These are phyloP conservation scores for Muscina levida DNA, from an alignment of 2,888 invertebrate genomes.

Conservation along the genomic window DNA sequence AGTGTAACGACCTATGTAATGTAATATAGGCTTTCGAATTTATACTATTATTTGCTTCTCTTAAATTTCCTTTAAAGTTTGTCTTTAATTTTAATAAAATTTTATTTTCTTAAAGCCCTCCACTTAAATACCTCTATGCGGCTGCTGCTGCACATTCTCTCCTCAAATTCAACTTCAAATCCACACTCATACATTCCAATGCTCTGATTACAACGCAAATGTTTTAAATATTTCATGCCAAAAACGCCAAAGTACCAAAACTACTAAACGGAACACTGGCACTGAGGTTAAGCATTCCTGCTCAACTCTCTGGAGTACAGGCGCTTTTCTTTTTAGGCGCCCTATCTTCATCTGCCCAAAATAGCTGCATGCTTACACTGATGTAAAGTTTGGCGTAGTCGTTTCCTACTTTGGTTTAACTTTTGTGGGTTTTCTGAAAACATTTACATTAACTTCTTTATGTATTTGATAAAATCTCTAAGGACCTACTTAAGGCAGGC, in stretches of 20 bases:
- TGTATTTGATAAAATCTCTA: conserved; percentile 21
- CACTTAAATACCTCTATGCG: too few species aligned
- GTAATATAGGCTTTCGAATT: too few species aligned
- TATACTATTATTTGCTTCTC: too few species aligned
- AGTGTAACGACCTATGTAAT: too few species aligned
- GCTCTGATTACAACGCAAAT: too few species aligned
- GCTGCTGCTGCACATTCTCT: not conserved
- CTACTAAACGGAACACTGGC: not conserved
- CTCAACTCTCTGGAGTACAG: not conserved
- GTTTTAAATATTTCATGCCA: conserved; percentile 21
- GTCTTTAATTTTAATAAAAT: too few species aligned
- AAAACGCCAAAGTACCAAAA: not conserved
- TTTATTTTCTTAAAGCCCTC: too few species aligned
- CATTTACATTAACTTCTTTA: conserved; percentile 7
- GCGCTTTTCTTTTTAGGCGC: not conserved
- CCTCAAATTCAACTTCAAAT: not conserved
- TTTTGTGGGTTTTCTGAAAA: conserved; percentile 21
- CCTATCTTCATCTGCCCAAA: not conserved
- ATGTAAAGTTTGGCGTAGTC: conserved; percentile 15
- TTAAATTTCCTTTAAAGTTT: too few species aligned
- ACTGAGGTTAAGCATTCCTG: not conserved
- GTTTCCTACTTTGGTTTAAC: conserved; percentile 15
- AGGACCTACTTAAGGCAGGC: conserved; percentile 42
- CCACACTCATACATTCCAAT: too few species aligned
- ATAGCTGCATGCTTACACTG: not conserved